Base-by-base conservation (phyloP, 2,797 vertebrate genomes). In the Hylomyscus alleni region DNA sequence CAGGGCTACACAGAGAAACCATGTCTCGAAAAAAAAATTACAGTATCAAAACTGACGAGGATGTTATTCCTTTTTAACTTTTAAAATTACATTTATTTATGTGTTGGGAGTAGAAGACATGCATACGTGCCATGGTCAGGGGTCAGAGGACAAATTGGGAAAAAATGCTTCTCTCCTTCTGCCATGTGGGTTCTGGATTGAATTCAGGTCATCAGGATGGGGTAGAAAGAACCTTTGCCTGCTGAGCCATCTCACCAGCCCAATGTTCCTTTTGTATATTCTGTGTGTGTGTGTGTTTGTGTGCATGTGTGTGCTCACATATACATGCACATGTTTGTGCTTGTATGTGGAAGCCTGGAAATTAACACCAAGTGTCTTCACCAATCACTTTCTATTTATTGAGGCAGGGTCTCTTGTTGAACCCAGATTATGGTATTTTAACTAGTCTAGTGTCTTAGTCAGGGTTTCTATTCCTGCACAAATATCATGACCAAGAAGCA, bases 61-160 rank as follows among this genome's bases (percentile, higher is more conserved):
- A n/a, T 40, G 9, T 13, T 12, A 73, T 22, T 44, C 15, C 9
- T 88, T 88, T 87, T 31, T 19, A 73, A 73, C 14, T 69, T 87
- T 87, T 56, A 73, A 67, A 85, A 50, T 72, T 56, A 54, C 20
- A 20, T 40, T 56, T 56, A 7, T 40, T 69, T 54, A 29, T 37
- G 14, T 56, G 22, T 73, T 40, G 8, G 34, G 13, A 15, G 24
- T 87, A 15, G 67, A 24, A 26, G 50, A 29, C 50, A 73, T n/a
- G 54, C 14, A 54, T 12, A 2, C 5, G 0, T 31, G n/a, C 9
- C 50, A n/a, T 73, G 50, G 34, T n/a, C 10, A 52, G 67, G 15
- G n/a, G 67, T 40, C 85, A 87, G 4, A 87, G 85, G 22, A 72
- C n/a, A 73, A 56, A 15, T 73, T 87, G n/a, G 67, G 50, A 87